A percentile compares a stretch with the other conserved stretches of the same genome.
Evolutionary conservation across 2,797 vertebrate species (phyloP).

Genomic region (Gymnodraco acuticeps): DNA sequence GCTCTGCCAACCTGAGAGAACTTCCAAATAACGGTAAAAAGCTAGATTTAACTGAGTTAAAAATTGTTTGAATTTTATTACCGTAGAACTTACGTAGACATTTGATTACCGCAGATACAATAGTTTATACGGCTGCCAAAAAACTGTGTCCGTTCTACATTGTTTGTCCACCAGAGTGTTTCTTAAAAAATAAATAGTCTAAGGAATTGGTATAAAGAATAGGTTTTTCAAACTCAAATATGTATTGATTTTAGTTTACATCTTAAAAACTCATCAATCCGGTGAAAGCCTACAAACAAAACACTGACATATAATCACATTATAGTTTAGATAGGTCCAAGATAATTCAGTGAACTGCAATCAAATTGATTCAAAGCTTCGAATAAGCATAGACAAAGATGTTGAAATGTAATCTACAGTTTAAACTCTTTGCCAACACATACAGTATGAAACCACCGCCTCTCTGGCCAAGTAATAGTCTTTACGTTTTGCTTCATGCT

Average conservation of each 20-base stretch:
- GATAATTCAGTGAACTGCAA: neutral
- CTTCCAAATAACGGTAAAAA: conserved; percentile 55
- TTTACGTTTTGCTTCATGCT: conserved; percentile 18
- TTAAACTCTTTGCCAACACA: conserved; percentile 15
- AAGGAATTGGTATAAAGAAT: neutral
- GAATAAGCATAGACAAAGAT: neutral
- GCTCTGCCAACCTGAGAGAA: conserved; percentile 33
- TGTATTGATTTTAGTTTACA: too few relatives aligned
- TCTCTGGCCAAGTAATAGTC: conserved; percentile 17
- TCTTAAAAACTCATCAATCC: too few relatives aligned
- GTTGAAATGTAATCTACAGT: neutral
- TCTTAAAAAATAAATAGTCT: too few relatives aligned
- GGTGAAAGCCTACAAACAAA: neutral
- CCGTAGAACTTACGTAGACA: neutral
- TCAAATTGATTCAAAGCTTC: conserved; percentile 1
- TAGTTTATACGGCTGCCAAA: too few relatives aligned
- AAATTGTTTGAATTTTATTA: conserved; percentile 9
- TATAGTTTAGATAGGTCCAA: too few relatives aligned
- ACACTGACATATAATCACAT: neutral
- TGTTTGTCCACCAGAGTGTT: neutral
- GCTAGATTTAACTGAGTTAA: neutral
- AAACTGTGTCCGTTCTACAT: neutral
- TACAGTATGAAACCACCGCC: conserved; percentile 15
- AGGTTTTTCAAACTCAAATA: too few relatives aligned
- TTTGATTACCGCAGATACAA: neutral